Conservation (phyloP, 1,140 invertebrate genomes). For the Hetaerina americana region DNA sequence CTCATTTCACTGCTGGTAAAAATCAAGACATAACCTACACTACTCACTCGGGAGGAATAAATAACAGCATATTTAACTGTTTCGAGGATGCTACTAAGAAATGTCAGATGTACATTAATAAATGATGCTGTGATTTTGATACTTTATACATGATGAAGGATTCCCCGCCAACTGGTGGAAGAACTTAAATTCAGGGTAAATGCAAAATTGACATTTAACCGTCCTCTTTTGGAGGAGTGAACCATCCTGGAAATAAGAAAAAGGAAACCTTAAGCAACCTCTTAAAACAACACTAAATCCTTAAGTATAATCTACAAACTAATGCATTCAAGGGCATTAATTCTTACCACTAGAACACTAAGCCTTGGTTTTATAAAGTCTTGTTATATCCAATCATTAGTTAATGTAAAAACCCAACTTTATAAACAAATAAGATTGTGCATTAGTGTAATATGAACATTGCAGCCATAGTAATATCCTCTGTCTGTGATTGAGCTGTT, state of each 20-base stretch:
- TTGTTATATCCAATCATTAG: too few species aligned
- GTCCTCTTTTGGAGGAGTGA: slow-evolving; percentile 75
- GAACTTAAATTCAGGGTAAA: neutral
- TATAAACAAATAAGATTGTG: too few species aligned
- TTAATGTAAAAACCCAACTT: too few species aligned
- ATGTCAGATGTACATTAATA: neutral
- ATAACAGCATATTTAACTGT: slow-evolving; percentile 4
- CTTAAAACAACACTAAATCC: neutral
- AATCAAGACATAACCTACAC: neutral
- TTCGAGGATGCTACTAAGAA: neutral
- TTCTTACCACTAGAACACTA: too few species aligned
- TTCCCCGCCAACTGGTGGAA: neutral
- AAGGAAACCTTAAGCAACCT: slow-evolving; percentile 10
- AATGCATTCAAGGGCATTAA: too few species aligned
- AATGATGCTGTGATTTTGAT: slow-evolving; percentile 2
- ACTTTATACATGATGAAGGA: neutral
- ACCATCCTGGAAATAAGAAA: slow-evolving; percentile 53
- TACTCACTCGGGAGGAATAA: slow-evolving; percentile 3
- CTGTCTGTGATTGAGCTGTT: too few species aligned
- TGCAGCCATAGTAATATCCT: too few species aligned
- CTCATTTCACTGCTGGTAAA: neutral
- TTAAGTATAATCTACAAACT: too few species aligned
- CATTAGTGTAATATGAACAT: too few species aligned
- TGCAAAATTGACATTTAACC: slow-evolving; percentile 43
- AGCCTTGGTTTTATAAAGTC: too few species aligned